Percentiles rank a stretch among this genome's conserved stretches.
Conservation (phyloP, 2,797 vertebrate genomes). For the Forpus xanthops region DNA sequence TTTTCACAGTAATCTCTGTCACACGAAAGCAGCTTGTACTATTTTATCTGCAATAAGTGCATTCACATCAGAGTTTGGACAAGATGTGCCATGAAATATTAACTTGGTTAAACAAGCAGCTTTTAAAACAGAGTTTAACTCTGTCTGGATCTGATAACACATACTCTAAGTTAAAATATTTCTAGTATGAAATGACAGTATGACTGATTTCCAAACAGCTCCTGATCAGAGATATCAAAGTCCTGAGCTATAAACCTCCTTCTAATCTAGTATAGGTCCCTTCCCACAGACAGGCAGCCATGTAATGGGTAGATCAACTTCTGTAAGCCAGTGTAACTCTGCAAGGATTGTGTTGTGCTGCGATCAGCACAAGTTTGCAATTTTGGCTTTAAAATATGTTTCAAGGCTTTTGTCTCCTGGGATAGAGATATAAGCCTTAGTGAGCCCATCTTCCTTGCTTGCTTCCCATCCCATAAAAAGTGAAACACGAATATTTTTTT, state of each 20-base stretch:
- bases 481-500: neutral
- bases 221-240: neutral
- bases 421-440: neutral
- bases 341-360: neutral
- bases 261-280: neutral
- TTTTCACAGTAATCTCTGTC: neutral
- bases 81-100: neutral
- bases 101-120: neutral
- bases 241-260: neutral
- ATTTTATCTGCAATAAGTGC: neutral
- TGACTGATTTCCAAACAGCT: neutral
- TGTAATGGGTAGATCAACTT: neutral
- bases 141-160: neutral
- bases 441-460: neutral
- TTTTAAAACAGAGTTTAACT: neutral
- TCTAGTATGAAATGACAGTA: neutral
- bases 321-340: neutral
- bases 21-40: neutral
- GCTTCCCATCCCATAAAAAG: neutral
- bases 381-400: neutral
- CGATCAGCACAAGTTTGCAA: neutral
- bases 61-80: neutral
- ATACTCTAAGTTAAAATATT: neutral
- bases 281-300: rapidly evolving
- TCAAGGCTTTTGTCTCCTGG: neutral